phyloP scores from a whole-genome alignment of 1,140 invertebrate species.

The Megathymus violae region DNA sequence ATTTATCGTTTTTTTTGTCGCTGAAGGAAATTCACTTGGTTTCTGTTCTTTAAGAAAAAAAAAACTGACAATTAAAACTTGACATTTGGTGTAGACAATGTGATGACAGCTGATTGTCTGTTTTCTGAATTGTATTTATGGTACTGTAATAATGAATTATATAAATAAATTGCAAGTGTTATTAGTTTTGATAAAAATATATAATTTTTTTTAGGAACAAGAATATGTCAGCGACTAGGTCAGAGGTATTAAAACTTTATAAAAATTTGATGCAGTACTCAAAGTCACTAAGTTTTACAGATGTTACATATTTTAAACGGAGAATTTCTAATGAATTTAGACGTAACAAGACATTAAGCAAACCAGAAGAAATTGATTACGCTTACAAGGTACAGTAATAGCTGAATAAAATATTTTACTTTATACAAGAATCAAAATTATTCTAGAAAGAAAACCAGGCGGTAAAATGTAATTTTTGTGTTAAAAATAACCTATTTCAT shows the following conservation, averaged over 20 bases:
- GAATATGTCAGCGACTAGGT: slow-evolving; percentile 56
- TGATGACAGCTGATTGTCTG: too few species aligned
- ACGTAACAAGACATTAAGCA: slow-evolving; percentile 82
- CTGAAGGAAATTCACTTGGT: too few species aligned
- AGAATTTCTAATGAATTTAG: slow-evolving; percentile 84
- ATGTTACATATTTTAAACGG: slow-evolving; percentile 61
- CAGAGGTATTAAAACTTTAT: slow-evolving; percentile 66
- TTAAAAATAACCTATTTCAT: too few species aligned
- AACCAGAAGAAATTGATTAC: slow-evolving; percentile 83
- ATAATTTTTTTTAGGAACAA: neutral
- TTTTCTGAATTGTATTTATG: too few species aligned
- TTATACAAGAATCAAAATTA: neutral
- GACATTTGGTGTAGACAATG: too few species aligned
- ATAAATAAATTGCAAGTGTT: too few species aligned
- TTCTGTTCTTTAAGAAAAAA: too few species aligned
- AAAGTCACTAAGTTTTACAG: slow-evolving; percentile 63
- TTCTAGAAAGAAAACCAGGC: neutral
- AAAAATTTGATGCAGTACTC: slow-evolving; percentile 71
- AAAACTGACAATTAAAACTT: too few species aligned
- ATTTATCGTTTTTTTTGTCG: too few species aligned
- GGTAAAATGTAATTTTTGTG: too few species aligned
- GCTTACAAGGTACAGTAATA: slow-evolving; percentile 85
- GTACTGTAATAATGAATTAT: too few species aligned
- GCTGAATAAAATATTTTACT: neutral
- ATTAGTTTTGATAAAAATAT: neutral